A percentile compares a stretch with the other conserved stretches of the same genome.
phyloP scores from a whole-genome alignment of 1,140 invertebrate genomes.

The Oedothorax gibbosus region DNA sequence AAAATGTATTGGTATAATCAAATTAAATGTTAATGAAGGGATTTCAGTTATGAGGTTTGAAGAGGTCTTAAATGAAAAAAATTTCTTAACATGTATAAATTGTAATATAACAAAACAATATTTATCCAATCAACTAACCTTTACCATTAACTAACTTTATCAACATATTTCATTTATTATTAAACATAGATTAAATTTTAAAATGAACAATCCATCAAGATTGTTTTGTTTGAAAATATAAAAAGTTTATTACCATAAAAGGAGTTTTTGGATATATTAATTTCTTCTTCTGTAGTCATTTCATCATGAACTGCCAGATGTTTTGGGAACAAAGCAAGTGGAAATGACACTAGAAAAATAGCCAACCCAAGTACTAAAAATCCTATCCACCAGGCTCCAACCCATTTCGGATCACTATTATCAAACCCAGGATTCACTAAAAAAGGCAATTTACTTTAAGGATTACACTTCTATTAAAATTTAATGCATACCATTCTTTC shows the following conservation, averaged over 20 bases:
- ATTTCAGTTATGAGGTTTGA: no score
- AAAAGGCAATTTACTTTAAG: not conserved
- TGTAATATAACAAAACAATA: no score
- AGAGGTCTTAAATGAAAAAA: no score
- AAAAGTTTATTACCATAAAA: conserved; percentile 22
- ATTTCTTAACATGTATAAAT: no score
- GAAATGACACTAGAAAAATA: conserved; percentile 61
- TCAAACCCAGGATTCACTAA: conserved; percentile 64
- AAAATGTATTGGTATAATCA: no score
- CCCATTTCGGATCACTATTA: conserved; percentile 67
- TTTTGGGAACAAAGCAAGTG: conserved; percentile 63
- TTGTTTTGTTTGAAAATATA: no score
- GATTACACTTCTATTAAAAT: not conserved
- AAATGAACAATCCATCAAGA: not conserved
- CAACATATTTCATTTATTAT: no score
- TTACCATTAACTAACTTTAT: no score
- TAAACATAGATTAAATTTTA: no score
- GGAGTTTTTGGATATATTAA: not conserved
- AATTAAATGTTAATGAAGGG: no score
- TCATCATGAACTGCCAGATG: not conserved
- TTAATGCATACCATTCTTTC: not conserved
- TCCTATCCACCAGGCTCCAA: conserved; percentile 74
- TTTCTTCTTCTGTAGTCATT: not conserved
- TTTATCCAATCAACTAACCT: no score
- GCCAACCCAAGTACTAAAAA: conserved; percentile 62